Conservation (phyloP, 2,888 invertebrate species). For the Platynereis dumerilii region DNA sequence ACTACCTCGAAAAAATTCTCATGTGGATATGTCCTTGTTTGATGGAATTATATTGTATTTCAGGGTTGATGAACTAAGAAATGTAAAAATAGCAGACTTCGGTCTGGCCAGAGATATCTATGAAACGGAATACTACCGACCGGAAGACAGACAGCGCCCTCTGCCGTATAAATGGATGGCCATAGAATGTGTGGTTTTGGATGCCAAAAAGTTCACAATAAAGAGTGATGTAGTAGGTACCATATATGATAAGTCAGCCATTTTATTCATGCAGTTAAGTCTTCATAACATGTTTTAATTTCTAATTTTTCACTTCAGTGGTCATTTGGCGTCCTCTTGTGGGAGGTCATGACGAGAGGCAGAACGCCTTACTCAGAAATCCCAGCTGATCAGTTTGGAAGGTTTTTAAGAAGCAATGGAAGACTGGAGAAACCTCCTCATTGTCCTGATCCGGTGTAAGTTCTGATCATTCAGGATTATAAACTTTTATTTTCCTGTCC, state of each 20-base stretch:
- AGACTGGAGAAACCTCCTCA: constrained; percentile 9
- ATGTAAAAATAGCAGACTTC: constrained; percentile 32
- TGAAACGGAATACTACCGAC: constrained; percentile 27
- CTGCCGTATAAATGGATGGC: constrained; percentile 34
- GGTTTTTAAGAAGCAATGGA: background rate
- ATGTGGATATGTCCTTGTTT: too few species aligned
- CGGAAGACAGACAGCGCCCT: constrained; percentile 18
- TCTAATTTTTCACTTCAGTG: constrained; percentile 2
- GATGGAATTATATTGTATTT: background rate
- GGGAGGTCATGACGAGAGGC: constrained; percentile 16
- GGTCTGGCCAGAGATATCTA: constrained; percentile 34
- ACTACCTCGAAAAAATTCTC: too few species aligned
- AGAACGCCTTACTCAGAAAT: constrained; percentile 10
- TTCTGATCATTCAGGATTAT: too few species aligned
- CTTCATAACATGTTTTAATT: too few species aligned
- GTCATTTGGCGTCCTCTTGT: constrained; percentile 19
- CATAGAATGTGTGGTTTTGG: constrained; percentile 27
- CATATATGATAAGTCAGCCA: too few species aligned
- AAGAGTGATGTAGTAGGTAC: constrained; percentile 31
- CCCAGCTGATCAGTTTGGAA: background rate
- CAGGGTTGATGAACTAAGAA: constrained; percentile 25
- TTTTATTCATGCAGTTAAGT: too few species aligned
- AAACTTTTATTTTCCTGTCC: too few species aligned
- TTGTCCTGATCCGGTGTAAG: constrained; percentile 13
- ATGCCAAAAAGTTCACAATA: constrained; percentile 18